phyloP scores from a whole-genome alignment of 1,140 invertebrate species.

The Coptotermes formosanus region DNA sequence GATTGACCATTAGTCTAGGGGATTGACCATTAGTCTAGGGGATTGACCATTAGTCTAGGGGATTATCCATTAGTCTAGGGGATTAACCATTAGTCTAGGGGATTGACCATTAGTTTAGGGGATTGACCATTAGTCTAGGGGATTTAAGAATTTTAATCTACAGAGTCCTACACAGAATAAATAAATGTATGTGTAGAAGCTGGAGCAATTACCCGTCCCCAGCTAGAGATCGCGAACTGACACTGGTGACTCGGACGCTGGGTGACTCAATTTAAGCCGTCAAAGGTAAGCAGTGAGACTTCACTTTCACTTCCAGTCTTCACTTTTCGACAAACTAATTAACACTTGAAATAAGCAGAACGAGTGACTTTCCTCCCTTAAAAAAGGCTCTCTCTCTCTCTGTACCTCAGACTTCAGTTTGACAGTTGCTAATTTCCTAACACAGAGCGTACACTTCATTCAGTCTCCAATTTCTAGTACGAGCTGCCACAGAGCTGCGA shows the following conservation, averaged over 20 bases:
- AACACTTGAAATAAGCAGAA: background rate
- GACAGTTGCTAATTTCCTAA: background rate
- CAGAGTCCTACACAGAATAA: too few relatives aligned
- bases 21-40: too few relatives aligned
- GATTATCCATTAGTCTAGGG: too few relatives aligned
- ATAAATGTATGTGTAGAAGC: too few relatives aligned
- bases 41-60: too few relatives aligned
- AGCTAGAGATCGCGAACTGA: too few relatives aligned
- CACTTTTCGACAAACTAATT: constrained; percentile 17
- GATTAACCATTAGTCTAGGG: too few relatives aligned
- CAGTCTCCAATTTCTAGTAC: background rate
- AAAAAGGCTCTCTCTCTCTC: background rate
- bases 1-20: too few relatives aligned
- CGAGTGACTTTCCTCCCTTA: background rate
- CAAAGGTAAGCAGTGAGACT: background rate
- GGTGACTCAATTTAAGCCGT: background rate
- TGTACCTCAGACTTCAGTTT: background rate
- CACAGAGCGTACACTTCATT: background rate
- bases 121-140: too few relatives aligned
- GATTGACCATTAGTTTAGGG: too few relatives aligned
- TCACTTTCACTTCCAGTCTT: background rate
- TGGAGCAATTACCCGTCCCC: too few relatives aligned
- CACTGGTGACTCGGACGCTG: background rate
- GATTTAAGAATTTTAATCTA: too few relatives aligned
- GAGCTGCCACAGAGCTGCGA: background rate